phyloP scores from a whole-genome alignment of 2,888 invertebrate species.

The Hetaerina titia region DNA sequence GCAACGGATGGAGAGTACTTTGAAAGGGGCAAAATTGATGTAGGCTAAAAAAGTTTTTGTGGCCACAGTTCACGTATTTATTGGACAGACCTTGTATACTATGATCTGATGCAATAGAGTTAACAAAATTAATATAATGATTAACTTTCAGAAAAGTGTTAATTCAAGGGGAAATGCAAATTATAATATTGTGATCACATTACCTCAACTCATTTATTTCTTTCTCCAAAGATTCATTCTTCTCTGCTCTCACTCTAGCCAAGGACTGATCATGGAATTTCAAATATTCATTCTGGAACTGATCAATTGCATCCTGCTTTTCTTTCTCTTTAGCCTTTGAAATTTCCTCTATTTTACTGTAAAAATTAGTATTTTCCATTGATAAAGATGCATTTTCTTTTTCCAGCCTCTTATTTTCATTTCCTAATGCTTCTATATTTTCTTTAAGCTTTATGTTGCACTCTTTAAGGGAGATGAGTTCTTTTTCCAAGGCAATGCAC shows the following conservation, averaged over 20 bases:
- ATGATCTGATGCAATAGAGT: not conserved
- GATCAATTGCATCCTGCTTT: conserved; percentile 35
- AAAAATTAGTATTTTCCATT: not conserved
- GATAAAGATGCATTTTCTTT: not conserved
- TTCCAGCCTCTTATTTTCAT: conserved; percentile 34
- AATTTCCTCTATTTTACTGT: not conserved
- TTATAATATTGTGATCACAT: not conserved
- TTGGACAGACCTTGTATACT: too few species aligned
- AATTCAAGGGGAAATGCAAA: not conserved
- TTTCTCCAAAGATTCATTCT: conserved; percentile 41
- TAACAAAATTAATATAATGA: not conserved
- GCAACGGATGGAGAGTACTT: too few species aligned
- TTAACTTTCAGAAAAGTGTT: not conserved
- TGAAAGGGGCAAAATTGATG: too few species aligned
- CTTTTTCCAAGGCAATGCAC: not conserved
- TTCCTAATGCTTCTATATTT: not conserved
- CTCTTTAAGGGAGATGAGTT: not conserved
- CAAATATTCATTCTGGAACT: conserved; percentile 51
- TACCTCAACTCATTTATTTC: conserved; percentile 52
- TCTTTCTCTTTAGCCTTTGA: conserved; percentile 38
- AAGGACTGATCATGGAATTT: conserved; percentile 39
- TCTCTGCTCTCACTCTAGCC: conserved; percentile 39
- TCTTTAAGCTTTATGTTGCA: not conserved
- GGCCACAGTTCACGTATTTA: too few species aligned
- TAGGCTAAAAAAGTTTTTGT: too few species aligned